Conservation (phyloP, 2,888 invertebrate genomes). For the Yponomeuta malinellus region DNA sequence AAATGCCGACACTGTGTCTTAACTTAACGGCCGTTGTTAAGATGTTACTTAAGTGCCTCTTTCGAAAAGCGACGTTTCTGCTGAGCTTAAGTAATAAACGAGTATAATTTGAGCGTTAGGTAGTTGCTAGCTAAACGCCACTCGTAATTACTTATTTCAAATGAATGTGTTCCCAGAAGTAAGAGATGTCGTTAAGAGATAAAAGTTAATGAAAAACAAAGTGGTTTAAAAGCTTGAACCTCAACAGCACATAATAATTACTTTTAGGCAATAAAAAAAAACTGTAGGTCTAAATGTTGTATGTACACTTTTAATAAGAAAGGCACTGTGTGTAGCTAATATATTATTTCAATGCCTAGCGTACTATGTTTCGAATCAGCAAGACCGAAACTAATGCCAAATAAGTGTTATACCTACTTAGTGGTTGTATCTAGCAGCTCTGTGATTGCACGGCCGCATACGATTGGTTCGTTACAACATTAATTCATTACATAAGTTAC, state of each 20-base stretch:
- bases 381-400: neutral
- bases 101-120: neutral
- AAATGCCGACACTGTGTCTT: neutral
- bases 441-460: neutral
- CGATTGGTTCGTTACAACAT: neutral
- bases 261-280: neutral
- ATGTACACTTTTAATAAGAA: no score
- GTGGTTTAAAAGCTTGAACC: neutral
- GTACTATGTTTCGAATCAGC: neutral
- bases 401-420: neutral
- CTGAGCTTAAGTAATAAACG: neutral
- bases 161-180: neutral
- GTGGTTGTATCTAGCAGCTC: neutral
- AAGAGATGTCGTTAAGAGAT: neutral
- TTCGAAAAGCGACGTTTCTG: neutral
- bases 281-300: neutral
- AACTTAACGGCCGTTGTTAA: conserved; percentile 1
- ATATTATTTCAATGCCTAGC: neutral
- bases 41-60: neutral
- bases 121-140: neutral
- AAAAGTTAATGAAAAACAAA: neutral
- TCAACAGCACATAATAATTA: neutral
- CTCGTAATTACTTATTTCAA: neutral
- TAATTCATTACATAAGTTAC: neutral
- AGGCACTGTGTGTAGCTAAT: no score